These are phyloP conservation scores for Andrena marginata DNA, from an alignment of 2,888 invertebrate species.

Conservation along the genomic window DNA sequence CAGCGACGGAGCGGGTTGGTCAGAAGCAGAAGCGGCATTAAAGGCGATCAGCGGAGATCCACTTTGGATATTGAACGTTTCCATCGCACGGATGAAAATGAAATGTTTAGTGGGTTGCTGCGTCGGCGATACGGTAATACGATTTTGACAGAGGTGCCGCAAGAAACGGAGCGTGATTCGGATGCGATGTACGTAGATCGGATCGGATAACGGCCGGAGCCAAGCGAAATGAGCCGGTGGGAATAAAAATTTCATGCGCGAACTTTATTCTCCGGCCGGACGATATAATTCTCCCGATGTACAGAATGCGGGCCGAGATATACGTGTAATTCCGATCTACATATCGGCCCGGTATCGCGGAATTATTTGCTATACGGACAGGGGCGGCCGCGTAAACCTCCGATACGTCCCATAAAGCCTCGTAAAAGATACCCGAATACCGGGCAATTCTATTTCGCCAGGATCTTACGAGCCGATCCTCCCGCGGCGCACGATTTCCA, in stretches of 20 bases:
- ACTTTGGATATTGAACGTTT: constrained; percentile 25
- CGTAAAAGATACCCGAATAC: constrained; percentile 49
- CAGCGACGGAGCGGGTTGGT: background rate
- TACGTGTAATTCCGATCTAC: constrained; percentile 41
- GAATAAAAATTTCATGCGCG: constrained; percentile 61
- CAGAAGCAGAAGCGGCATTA: background rate
- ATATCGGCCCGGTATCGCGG: constrained; percentile 33
- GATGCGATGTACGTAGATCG: background rate
- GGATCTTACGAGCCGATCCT: constrained; percentile 42
- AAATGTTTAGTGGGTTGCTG: constrained; percentile 2
- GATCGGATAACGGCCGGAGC: background rate
- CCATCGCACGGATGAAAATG: constrained; percentile 1
- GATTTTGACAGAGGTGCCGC: constrained; percentile 39
- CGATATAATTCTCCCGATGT: constrained; percentile 42
- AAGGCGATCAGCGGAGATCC: background rate
- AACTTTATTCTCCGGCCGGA: constrained; percentile 52
- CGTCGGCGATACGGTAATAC: constrained; percentile 25
- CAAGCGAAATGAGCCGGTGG: constrained; percentile 22
- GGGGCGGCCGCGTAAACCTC: constrained; percentile 54
- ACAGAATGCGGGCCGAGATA: constrained; percentile 24
- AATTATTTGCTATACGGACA: constrained; percentile 63
- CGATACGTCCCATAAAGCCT: constrained; percentile 50
- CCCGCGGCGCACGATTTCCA: constrained; percentile 38
- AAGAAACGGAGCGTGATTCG: constrained; percentile 35
- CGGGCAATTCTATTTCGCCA: constrained; percentile 49